Percentiles rank a stretch among this genome's conserved stretches.
Evolutionary conservation across 92 coral and sea anemone genomes (phyloP).

Genomic region (Parazoanthus swiftii): DNA sequence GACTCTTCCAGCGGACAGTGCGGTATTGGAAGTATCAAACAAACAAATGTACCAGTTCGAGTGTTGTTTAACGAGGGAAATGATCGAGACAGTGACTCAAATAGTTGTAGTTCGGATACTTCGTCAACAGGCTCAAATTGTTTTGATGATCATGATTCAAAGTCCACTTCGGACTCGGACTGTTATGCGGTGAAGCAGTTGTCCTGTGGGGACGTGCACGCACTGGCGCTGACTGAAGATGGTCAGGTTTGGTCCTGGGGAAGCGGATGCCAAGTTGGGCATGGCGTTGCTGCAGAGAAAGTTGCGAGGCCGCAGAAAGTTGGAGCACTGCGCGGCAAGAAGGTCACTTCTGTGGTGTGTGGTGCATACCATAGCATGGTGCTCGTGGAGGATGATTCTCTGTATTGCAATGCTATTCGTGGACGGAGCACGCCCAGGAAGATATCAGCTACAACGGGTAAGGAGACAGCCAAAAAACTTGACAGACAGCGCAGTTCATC

Average conservation of each 20-base stretch:
- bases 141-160: constrained; percentile 25
- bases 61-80: constrained; percentile 57
- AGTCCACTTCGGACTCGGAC: constrained; percentile 14
- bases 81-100: constrained; percentile 6
- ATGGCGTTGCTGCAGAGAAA: constrained; percentile 58
- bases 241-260: constrained; percentile 99
- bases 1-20: constrained; percentile 97
- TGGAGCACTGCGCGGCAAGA: constrained; percentile 70
- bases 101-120: not conserved
- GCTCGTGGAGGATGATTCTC: constrained; percentile 53
- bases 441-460: constrained; percentile 32
- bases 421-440: constrained; percentile 24
- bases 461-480: constrained; percentile 27
- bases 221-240: constrained; percentile 67
- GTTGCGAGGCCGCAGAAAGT: constrained; percentile 63
- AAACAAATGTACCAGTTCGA: constrained; percentile 58
- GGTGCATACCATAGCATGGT: constrained; percentile 96
- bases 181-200: constrained; percentile 51
- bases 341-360: constrained; percentile 71
- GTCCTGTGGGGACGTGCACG: constrained; percentile 89
- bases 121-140: constrained; percentile 14
- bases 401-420: constrained; percentile 31
- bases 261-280: constrained; percentile 83
- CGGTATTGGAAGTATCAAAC: constrained; percentile 73
- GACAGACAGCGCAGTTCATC: constrained; percentile 37